Evolutionary conservation across 37 sponge, comb jelly and placozoan species (phyloP), one percentile per base, ranked within the genome.

Genomic region (Haliclona indistincta): DNA sequence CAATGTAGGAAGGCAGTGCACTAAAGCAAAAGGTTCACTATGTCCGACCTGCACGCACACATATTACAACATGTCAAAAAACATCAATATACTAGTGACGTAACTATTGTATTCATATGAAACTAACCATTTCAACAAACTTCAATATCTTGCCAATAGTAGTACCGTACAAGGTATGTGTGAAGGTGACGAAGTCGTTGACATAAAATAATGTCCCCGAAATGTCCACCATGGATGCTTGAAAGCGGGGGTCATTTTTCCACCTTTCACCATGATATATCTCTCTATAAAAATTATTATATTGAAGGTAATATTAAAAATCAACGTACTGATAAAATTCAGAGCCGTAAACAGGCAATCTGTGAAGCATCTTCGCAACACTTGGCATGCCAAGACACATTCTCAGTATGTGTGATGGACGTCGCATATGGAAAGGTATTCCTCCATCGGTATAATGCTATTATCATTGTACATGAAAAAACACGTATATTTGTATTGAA

Each of bases 121-220:
- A n/a, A n/a, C n/a, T 49, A 26, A 42, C 30, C 63, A 4, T 64
- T 64, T 64, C 37, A 35, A 64, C 34, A 64, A 64, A 64, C 6
- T 29, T 64, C 8, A 19, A 30, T 3, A 64, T 35, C 33, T 36
- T 15, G 5, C 66, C 66, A 26, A 36, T 29, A 35, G 37, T 32
- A 36, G 22, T 3, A 19, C 66, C 66, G n/a, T 32, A 23, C 38
- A 7, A 32, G 4, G 66, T 26, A 35, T 64, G 38, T 4, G 20
- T 30, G 66, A 64, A 64, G 29, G 22, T 36, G 38, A 64, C 6
- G 6, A 30, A 64, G 36, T 64, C 66, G 22, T 35, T 30, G 4
- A 64, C 8, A 64, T 32, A 64, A 22, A 64, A 26, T 8, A 3
- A n/a, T 35, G 38, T 11, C 29, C 66, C 6, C 33, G 62, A 8